Conservation (phyloP, 2,113 vertebrate species). For the Todiramphus saurophagus region DNA sequence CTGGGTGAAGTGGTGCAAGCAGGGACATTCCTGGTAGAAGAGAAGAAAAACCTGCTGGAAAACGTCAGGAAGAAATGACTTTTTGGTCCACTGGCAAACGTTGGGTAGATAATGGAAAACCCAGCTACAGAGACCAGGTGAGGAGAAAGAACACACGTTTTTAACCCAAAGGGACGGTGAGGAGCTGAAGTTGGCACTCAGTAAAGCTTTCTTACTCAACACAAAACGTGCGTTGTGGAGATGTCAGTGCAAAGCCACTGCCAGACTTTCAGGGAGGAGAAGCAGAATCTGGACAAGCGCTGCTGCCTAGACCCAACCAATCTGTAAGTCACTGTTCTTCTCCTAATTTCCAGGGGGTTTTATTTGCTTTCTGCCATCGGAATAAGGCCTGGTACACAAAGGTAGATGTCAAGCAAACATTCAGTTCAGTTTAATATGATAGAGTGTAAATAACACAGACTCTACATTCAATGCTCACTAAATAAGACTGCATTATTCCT, state of each 20-base stretch:
- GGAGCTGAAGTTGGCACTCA: not conserved
- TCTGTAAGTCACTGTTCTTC: conserved; percentile 17
- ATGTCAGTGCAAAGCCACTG: not conserved
- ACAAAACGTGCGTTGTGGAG: not conserved
- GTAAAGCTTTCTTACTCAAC: not conserved
- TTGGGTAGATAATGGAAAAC: not conserved
- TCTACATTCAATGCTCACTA: not conserved
- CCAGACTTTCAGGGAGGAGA: not conserved
- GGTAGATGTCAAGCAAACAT: conserved; percentile 69
- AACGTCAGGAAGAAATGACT: not conserved
- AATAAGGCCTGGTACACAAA: conserved; percentile 32
- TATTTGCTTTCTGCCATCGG: conserved; percentile 47
- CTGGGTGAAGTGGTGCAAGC: accelerated
- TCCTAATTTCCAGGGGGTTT: conserved; percentile 24
- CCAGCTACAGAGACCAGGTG: accelerated
- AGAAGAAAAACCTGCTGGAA: not conserved
- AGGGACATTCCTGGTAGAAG: not conserved
- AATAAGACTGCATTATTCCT: conserved; percentile 43
- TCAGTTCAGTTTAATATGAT: conserved; percentile 53
- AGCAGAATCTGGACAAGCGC: not conserved
- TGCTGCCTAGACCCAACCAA: not conserved
- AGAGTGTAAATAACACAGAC: conserved; percentile 59
- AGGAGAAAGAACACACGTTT: not conserved
- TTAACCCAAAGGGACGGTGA: not conserved
- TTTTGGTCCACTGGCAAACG: not conserved